phyloP scores from a whole-genome alignment of 2,797 vertebrate genomes.

The Cryptoblepharus egeriae region DNA sequence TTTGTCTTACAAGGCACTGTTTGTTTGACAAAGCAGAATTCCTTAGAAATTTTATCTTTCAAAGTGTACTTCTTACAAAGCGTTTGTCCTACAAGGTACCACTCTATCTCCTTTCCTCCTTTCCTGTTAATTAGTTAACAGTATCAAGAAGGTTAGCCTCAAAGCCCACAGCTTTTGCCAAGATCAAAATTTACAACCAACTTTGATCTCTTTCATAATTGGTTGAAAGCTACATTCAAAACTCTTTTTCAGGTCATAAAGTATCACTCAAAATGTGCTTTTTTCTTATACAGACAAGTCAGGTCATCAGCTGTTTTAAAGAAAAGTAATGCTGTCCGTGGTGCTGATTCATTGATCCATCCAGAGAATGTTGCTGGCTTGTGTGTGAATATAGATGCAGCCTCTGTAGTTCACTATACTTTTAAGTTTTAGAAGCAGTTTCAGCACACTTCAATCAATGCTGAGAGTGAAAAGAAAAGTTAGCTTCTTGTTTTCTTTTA shows the following conservation, averaged over 20 bases:
- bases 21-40: no score
- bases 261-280: neutral
- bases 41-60: no score
- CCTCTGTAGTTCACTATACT: neutral
- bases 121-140: neutral
- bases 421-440: neutral
- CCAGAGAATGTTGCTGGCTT: neutral
- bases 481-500: neutral
- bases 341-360: constrained; percentile 2
- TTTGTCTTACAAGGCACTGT: no score
- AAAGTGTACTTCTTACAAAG: no score
- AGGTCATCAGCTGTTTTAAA: neutral
- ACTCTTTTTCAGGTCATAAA: neutral
- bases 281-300: no score
- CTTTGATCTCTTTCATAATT: neutral
- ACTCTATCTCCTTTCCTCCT: no score
- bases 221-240: neutral
- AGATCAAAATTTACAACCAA: neutral
- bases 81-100: no score
- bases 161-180: neutral
- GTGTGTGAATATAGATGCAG: neutral
- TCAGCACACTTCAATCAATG: neutral
- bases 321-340: neutral
- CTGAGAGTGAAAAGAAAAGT: neutral
- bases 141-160: neutral